Conservation (phyloP, 1,140 invertebrate species). For the Solen grandis region DNA sequence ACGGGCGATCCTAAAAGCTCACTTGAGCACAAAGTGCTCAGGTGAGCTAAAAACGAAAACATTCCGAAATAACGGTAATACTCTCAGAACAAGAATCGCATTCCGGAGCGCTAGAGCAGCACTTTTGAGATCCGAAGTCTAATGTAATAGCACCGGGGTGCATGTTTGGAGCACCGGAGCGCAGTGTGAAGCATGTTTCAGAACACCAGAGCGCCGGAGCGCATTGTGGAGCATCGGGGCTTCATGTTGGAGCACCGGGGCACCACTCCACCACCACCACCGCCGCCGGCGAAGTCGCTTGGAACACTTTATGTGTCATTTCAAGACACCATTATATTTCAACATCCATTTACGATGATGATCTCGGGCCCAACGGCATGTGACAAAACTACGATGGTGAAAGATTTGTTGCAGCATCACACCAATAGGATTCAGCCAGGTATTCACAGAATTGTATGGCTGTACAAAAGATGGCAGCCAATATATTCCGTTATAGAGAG, state of each 20-base stretch:
- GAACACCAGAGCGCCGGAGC: neutral
- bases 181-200: too few relatives aligned
- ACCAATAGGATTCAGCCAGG: neutral
- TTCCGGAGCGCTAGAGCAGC: too few relatives aligned
- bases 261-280: neutral
- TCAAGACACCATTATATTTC: neutral
- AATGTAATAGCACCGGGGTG: too few relatives aligned
- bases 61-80: too few relatives aligned
- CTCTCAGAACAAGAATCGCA: too few relatives aligned
- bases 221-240: neutral
- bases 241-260: too few relatives aligned
- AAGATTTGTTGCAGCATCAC: neutral
- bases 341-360: neutral
- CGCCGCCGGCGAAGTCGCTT: neutral
- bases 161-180: too few relatives aligned
- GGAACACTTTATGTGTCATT: neutral
- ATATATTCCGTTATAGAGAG: conserved; percentile 30
- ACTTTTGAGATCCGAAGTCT: too few relatives aligned
- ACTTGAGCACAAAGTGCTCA: too few relatives aligned
- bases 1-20: too few relatives aligned
- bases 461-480: conserved; percentile 49
- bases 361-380: neutral
- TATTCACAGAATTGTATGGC: conserved; percentile 35
- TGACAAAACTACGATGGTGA: conserved; percentile 26
- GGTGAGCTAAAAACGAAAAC: too few relatives aligned